These are phyloP conservation scores for Anodontia alba DNA, from an alignment of 2,888 invertebrate species.

Conservation along the genomic window DNA sequence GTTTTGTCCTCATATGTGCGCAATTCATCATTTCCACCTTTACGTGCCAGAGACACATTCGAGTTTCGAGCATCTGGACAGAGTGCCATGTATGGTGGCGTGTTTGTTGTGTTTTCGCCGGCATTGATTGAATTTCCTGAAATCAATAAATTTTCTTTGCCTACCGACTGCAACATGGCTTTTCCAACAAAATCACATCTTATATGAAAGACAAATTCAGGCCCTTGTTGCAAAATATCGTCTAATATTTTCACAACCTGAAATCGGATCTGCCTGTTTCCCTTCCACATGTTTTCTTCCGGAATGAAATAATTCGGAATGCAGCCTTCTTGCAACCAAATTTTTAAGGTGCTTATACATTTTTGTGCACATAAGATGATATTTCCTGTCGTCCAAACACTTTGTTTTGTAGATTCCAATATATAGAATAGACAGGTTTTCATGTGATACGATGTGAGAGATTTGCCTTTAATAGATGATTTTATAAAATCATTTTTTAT, in stretches of 20 bases:
- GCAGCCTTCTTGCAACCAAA: neutral
- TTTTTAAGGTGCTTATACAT: neutral
- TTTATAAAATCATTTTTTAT: neutral
- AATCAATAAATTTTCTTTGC: too few species aligned
- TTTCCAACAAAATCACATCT: neutral
- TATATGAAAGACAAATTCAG: neutral
- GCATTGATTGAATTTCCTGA: too few species aligned
- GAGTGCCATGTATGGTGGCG: too few species aligned
- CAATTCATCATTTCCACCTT: too few species aligned
- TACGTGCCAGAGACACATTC: too few species aligned
- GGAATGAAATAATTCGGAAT: constrained; percentile 17
- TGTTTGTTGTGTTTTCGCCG: too few species aligned
- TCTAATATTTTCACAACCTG: neutral
- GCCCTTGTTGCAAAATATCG: neutral
- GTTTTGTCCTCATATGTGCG: too few species aligned
- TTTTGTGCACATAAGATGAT: neutral
- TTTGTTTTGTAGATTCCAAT: neutral
- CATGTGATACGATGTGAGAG: constrained; percentile 2
- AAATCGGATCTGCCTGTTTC: neutral
- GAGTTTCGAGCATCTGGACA: too few species aligned
- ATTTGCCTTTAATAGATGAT: neutral
- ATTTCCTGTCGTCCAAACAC: neutral
- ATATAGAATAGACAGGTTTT: constrained; percentile 15
- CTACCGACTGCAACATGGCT: too few species aligned
- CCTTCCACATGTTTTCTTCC: constrained; percentile 9